Percentiles rank a stretch among this genome's conserved stretches.
Conservation (phyloP, 2,888 invertebrate genomes). For the Synanthedon tipuliformis region DNA sequence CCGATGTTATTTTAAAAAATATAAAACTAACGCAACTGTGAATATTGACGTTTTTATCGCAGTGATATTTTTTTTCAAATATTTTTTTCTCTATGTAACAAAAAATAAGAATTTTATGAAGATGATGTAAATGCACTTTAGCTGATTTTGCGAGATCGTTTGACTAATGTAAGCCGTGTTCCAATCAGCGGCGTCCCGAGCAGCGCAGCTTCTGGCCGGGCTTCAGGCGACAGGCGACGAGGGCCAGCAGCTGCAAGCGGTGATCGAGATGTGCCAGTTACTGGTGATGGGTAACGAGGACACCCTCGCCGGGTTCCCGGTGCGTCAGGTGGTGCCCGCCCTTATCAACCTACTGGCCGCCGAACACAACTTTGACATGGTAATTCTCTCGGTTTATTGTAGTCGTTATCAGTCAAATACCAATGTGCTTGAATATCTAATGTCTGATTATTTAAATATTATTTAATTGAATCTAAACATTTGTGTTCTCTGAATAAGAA, state of each 20-base stretch:
- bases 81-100: no score
- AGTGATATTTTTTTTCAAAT: no score
- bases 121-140: no score
- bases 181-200: slow-evolving; percentile 83
- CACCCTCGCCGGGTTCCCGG: slow-evolving; percentile 97
- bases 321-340: slow-evolving; percentile 96
- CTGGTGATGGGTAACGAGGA: slow-evolving; percentile 99
- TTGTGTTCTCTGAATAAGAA: no score
- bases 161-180: background rate
- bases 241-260: slow-evolving; percentile 95
- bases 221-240: slow-evolving; percentile 95
- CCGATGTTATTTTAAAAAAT: no score
- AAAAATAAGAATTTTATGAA: no score
- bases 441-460: background rate
- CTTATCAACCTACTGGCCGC: slow-evolving; percentile 91
- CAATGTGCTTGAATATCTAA: background rate
- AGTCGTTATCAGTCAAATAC: no score
- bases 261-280: slow-evolving; percentile 98
- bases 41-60: no score
- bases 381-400: slow-evolving; percentile 30
- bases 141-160: background rate
- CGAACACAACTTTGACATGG: slow-evolving; percentile 99
- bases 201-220: slow-evolving; percentile 91
- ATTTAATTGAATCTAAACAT: no score
- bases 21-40: no score